These are phyloP conservation scores for Babyrousa celebensis DNA, from an alignment of 2,797 vertebrate genomes.

Conservation along the genomic window DNA sequence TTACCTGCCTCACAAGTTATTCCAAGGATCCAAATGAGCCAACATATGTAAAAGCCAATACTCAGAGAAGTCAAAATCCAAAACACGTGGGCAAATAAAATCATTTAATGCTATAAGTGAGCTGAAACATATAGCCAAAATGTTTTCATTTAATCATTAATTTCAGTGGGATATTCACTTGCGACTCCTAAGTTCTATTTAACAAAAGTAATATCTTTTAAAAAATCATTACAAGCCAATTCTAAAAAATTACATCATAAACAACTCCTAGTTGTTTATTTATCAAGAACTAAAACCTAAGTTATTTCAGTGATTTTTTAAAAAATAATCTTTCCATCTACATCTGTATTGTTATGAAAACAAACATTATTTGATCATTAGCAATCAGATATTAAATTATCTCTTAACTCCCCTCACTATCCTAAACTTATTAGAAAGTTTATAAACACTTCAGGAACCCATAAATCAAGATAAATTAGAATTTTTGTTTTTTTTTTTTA, in stretches of 20 bases:
- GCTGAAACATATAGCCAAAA: not conserved
- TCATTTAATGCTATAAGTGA: not conserved
- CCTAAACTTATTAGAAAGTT: slow-evolving; percentile 62
- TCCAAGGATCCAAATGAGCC: not conserved
- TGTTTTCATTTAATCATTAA: slow-evolving; percentile 43
- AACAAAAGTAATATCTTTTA: not conserved
- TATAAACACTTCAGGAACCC: slow-evolving; percentile 24
- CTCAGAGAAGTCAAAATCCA: not conserved
- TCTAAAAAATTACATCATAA: slow-evolving; percentile 30
- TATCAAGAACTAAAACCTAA: slow-evolving; percentile 64
- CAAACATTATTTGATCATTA: slow-evolving; percentile 26
- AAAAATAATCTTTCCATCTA: not conserved
- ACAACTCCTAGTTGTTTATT: not conserved
- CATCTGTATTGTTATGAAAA: slow-evolving; percentile 8
- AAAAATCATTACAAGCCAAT: not conserved
- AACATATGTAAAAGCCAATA: not conserved
- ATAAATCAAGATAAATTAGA: not conserved
- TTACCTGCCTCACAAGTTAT: not conserved
- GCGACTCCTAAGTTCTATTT: slow-evolving; percentile 28
- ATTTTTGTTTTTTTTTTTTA: no score
- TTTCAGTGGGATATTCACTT: slow-evolving; percentile 15
- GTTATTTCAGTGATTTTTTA: slow-evolving; percentile 12
- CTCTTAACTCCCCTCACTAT: slow-evolving; percentile 17
- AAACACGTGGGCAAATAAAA: not conserved
- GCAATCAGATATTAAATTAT: slow-evolving; percentile 58